Evolutionary conservation across 2,113 vertebrate genomes (phyloP).

Genomic region (Psophia crepitans): DNA sequence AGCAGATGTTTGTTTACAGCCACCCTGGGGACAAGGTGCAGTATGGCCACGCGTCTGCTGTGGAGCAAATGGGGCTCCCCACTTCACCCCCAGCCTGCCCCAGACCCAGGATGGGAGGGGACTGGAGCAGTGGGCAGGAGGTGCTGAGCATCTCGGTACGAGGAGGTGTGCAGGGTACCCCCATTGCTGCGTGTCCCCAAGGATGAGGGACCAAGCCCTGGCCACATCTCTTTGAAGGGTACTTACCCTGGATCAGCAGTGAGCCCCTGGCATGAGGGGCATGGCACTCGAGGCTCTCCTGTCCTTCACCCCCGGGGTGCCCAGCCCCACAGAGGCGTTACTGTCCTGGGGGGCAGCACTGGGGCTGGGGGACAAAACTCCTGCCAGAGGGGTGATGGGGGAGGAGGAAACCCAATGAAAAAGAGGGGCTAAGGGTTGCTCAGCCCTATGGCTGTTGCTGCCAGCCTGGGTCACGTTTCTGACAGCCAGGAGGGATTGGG

Average conservation of each 20-base stretch:
- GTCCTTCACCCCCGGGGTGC: fast-evolving
- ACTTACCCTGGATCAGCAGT: not conserved
- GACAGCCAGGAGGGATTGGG: not conserved
- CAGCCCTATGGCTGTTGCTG: not conserved
- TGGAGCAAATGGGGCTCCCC: not conserved
- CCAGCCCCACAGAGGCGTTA: not conserved
- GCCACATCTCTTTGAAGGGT: not conserved
- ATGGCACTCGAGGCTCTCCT: not conserved
- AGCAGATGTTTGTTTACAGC: not conserved
- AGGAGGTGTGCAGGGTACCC: fast-evolving
- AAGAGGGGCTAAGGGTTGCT: not conserved
- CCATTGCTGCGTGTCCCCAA: fast-evolving
- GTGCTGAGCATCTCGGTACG: not conserved
- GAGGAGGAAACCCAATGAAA: not conserved
- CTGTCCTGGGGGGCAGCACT: not conserved
- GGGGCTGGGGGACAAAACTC: not conserved
- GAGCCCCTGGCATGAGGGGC: fast-evolving
- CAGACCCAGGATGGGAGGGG: not conserved
- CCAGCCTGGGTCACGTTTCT: not conserved
- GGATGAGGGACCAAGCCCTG: not conserved
- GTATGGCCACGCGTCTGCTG: not conserved
- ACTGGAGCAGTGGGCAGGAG: not conserved
- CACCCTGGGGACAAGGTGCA: fast-evolving
- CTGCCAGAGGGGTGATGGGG: fast-evolving
- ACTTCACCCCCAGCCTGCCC: not conserved